Base-by-base conservation (phyloP, 2,888 invertebrate species). In the Parthenolecanium corni region DNA sequence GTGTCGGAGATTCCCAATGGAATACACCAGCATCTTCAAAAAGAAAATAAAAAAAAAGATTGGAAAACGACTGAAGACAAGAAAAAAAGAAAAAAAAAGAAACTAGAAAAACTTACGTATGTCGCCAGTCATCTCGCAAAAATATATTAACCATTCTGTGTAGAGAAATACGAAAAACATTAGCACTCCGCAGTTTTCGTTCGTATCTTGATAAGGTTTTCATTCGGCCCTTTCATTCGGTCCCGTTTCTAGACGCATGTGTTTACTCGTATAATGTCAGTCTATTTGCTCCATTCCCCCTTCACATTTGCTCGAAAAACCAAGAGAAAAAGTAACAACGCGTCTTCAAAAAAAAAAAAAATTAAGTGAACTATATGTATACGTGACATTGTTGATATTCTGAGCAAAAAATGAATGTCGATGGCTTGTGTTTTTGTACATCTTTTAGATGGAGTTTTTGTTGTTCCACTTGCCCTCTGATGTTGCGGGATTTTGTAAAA, bases 71-170 rank as follows among this genome's bases (percentile, higher is more conserved):
- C 5, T 6, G 9, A 31, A 31, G 31, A 4, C 9, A 31, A 9
- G 31, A 31, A 9, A 31, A 9, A 31, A 9, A 6, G 31, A 31
- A 9, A 31, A 9, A 31, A 9, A 31, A 9, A 31, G 31, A 31
- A 42, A 44, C 14, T 36, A 53, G 40, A 40, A 38, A 47, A 44
- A 25, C 44, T 46, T 20, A 23, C 38, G 58, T 58, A 58, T 49
- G 58, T 58, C 58, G 58, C 58, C 58, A 47, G 58, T 58, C 58
- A 47, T 58, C 49, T 58, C 23, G 58, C 47, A 58, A 58, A 49
- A 47, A 58, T 58, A 47, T 47, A 57, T 46, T 57, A 57, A n/a
- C 46, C 20, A n/a, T 46, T 46, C 20, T 46, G n/a, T n/a, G n/a
- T n/a, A n/a, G n/a, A n/a, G 9, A 31, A 31, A 31, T 31, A 31